phyloP scores from a whole-genome alignment of 2,888 invertebrate genomes.

The Leptinotarsa rubiginosa region DNA sequence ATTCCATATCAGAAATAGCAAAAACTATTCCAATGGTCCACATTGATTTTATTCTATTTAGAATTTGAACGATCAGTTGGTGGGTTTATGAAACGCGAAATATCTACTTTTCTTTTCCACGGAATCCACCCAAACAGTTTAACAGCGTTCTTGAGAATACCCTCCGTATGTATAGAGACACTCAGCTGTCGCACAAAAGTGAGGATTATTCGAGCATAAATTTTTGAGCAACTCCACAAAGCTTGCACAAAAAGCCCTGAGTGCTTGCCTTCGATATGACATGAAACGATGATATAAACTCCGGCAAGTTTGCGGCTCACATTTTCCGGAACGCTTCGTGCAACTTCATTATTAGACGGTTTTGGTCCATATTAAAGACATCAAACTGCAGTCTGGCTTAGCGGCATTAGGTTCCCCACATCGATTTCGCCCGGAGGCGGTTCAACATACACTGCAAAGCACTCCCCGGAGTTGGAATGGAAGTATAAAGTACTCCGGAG shows the following conservation, averaged over 20 bases:
- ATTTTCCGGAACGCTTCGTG: constrained; percentile 17
- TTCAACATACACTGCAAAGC: constrained; percentile 23
- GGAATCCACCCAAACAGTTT: too few relatives aligned
- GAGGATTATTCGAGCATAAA: background rate
- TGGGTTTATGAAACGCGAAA: too few relatives aligned
- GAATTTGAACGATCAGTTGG: too few relatives aligned
- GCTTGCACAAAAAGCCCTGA: background rate
- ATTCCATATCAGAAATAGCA: too few relatives aligned
- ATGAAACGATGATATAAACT: constrained; percentile 8
- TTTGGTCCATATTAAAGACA: constrained; percentile 35
- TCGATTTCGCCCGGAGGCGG: constrained; percentile 20
- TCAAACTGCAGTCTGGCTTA: constrained; percentile 30
- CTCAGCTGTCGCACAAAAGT: background rate
- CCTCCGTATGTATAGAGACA: background rate
- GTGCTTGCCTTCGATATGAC: constrained; percentile 13
- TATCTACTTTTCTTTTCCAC: too few relatives aligned
- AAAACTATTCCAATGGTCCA: too few relatives aligned
- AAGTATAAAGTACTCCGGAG: constrained; percentile 21
- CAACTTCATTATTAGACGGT: constrained; percentile 34
- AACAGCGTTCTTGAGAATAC: background rate
- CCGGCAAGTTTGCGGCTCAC: constrained; percentile 10
- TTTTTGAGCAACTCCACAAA: background rate
- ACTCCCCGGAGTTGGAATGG: constrained; percentile 16
- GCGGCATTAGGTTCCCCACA: constrained; percentile 10
- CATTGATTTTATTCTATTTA: too few relatives aligned